Base-by-base conservation (phyloP, 2,888 invertebrate species). In the Candidula unifasciata region DNA sequence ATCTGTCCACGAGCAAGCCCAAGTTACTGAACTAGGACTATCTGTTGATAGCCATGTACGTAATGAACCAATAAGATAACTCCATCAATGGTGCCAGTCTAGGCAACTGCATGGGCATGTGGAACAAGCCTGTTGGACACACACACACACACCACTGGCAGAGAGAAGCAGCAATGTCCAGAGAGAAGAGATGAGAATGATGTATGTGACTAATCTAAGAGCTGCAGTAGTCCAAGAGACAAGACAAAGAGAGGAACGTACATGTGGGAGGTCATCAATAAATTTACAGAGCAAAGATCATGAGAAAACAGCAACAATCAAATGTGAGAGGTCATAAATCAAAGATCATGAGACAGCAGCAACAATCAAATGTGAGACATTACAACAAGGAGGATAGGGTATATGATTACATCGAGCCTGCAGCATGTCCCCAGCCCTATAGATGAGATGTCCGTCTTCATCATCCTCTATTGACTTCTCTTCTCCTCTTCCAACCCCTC, bases 371-470 rank as follows among this genome's bases (percentile, higher is more conserved):
- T 88, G 89, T 89, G 90, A 90, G 86, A 86, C 82, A 77, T 87
- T 88, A 90, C 89, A 86, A 88, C 85, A 81, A 81, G 52, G 8
- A 44, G 44, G 44, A 44, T 44, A 86, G 86, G 86, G 35, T 71
- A 71, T 82, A 73, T 90, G 91, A 92, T 93, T 93, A 95, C 99
- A 99, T 98, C 98, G 96, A 96, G 97, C 97, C 96, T 97, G 97
- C 95, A 99, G 97, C 95, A 97, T 96, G 96, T 99, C 99, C 95
- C 99, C 99, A 95, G 96, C 96, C 95, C 97, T 97, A 97, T 99
- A 99, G 95, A 99, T 97, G 95, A 99, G 97, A 95, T 99, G 99
- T 95, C 99, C 99, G 95, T 99, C 99, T 95, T 97, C 97, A 96
- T 99, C 99, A 96, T 99, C 93, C 96, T 98, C 97, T 95, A 99